Conservation (phyloP, 2,888 invertebrate species). For the Sabatieria punctata region DNA sequence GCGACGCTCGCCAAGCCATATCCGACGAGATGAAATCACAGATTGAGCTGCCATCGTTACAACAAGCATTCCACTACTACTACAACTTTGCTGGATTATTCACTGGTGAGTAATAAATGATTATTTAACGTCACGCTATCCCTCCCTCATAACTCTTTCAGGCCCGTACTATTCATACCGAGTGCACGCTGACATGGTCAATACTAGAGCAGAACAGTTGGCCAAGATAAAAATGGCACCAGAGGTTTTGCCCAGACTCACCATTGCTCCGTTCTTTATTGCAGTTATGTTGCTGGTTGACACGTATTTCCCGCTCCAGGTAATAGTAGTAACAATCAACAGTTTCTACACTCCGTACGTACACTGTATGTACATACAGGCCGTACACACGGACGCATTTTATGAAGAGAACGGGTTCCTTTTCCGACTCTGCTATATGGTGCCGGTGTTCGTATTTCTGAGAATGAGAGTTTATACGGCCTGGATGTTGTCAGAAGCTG, state of each 20-base stretch:
- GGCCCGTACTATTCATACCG: constrained; percentile 84
- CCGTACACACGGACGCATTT: no score
- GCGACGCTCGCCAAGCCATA: constrained; percentile 27
- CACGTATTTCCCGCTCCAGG: constrained; percentile 55
- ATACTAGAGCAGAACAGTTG: constrained; percentile 13
- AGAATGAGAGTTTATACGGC: constrained; percentile 76
- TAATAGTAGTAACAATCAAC: constrained; percentile 35
- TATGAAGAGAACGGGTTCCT: no score
- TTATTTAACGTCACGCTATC: no score
- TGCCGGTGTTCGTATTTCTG: constrained; percentile 69
- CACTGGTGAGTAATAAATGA: constrained; percentile 63
- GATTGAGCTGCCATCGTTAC: background rate
- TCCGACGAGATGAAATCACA: constrained; percentile 41
- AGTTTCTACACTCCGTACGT: background rate
- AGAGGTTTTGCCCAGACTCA: constrained; percentile 50
- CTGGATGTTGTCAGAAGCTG: constrained; percentile 71
- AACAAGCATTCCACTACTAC: constrained; percentile 50
- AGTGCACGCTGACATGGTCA: constrained; percentile 58
- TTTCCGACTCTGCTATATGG: constrained; percentile 65
- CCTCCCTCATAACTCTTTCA: constrained; percentile 42
- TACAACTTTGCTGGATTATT: constrained; percentile 78
- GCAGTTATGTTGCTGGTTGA: constrained; percentile 48
- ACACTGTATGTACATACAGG: background rate
- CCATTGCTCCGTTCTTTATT: constrained; percentile 48
- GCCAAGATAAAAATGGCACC: constrained; percentile 36